phyloP scores from a whole-genome alignment of 2,888 invertebrate genomes.

The Cephus runcator region DNA sequence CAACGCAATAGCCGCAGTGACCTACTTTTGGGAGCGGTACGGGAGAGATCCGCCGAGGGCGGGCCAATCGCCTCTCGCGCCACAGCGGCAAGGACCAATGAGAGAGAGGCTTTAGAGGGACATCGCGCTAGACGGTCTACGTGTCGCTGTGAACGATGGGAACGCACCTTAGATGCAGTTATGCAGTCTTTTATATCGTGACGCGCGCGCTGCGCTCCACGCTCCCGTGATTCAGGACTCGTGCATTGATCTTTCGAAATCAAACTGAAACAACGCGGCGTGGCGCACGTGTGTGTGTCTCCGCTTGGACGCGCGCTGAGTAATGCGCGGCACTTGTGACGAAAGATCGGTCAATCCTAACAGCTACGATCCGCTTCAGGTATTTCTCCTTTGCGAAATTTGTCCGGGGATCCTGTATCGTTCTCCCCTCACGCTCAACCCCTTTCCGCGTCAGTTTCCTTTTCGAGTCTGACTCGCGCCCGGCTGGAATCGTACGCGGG shows the following conservation, averaged over 20 bases:
- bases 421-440: neutral
- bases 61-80: slow-evolving; percentile 29
- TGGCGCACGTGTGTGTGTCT: neutral
- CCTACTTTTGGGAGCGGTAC: slow-evolving; percentile 30
- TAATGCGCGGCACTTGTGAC: neutral
- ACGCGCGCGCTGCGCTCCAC: slow-evolving; percentile 26
- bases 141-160: slow-evolving; percentile 18
- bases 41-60: neutral
- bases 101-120: slow-evolving; percentile 10
- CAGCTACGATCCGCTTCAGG: neutral
- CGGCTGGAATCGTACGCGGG: neutral
- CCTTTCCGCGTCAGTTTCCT: neutral
- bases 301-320: neutral
- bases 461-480: neutral
- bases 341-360: neutral
- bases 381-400: neutral
- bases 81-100: slow-evolving; percentile 33
- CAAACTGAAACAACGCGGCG: neutral
- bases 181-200: slow-evolving; percentile 34
- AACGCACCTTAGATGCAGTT: slow-evolving; percentile 45
- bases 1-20: slow-evolving; percentile 47
- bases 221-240: slow-evolving; percentile 37
- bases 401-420: neutral
- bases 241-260: slow-evolving; percentile 11
- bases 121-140: neutral